phyloP scores from a whole-genome alignment of 2,888 invertebrate species.

The Lycaena phlaeas region DNA sequence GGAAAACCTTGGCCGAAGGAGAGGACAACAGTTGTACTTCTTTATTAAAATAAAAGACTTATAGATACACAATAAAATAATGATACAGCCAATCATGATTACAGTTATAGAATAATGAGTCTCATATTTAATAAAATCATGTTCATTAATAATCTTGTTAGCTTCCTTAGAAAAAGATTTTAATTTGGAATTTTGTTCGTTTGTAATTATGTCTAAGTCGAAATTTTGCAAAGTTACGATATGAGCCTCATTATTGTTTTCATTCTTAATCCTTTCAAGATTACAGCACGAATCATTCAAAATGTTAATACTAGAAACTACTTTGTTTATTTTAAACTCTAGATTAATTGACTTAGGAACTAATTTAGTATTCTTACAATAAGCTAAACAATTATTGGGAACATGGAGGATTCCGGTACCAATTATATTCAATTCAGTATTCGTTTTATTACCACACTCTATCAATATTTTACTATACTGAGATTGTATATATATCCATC shows the following conservation, averaged over 20 bases:
- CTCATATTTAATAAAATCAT: neutral
- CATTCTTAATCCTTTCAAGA: neutral
- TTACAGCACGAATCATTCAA: slow-evolving; percentile 2
- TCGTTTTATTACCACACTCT: neutral
- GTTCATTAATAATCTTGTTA: slow-evolving; percentile 1
- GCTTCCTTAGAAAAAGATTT: neutral
- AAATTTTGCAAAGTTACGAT: neutral
- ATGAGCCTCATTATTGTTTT: neutral
- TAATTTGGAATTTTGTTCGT: neutral
- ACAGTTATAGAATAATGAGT: slow-evolving; percentile 3
- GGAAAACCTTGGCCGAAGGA: neutral
- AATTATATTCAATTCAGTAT: neutral
- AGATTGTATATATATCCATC: slow-evolving; percentile 17
- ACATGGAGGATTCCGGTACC: neutral
- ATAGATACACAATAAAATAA: neutral
- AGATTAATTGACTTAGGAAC: neutral
- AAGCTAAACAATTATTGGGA: slow-evolving; percentile 2
- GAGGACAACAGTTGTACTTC: neutral
- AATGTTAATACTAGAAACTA: neutral
- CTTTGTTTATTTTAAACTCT: neutral
- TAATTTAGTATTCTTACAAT: neutral
- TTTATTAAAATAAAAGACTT: neutral
- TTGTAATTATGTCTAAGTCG: neutral
- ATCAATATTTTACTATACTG: neutral
- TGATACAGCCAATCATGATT: neutral